Evolutionary conservation across 1,140 invertebrate species (phyloP), one percentile per base, ranked within the genome.

Genomic region (Dendroctonus ponderosae): DNA sequence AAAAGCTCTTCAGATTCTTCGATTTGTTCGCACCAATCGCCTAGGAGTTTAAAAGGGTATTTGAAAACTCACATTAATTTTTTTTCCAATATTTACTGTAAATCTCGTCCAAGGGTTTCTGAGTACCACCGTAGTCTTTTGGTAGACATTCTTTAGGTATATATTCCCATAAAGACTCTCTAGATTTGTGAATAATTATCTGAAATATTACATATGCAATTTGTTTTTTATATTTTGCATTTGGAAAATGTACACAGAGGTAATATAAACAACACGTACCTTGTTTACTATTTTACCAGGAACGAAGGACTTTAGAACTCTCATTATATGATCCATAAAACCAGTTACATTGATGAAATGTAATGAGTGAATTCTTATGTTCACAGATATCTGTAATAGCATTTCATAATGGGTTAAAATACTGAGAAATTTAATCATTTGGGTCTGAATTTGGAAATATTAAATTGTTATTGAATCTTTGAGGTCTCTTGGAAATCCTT

Each of bases 71-170:
- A 2, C 8, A 46, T 46, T 58, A 38, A 40, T 48, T 62, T 48
- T 39, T 64, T 50, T 46, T 58, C 72, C 64, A 26, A 57, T 26
- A 52, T 1, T 71, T 67, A 77, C 78, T 70, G 62, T 74, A 70
- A 11, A 79, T 42, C 57, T 75, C 71, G 8, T 69, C 50, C 6
- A 77, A 8, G 4, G 75, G 68, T 39, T 52, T 59, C 42, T 72
- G 71, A 6, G 58, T 68, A 0, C 79, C 79, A 0, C 76, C 78
- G 69, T 75, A 77, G 12, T 80, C 76, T 14, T 42, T 41, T 11
- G 78, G 78, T 6, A 80, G 61, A 11, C 74, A 69, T 42, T 77
- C 72, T 44, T 67, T 67, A 4, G 72, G 69, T 3, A 79, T 62
- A 41, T 67, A 58, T n/a, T 76, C 63, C 15, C 72, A 49, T 4